Conservation (phyloP, 2,797 vertebrate genomes). For the Clarias laeviceps region DNA sequence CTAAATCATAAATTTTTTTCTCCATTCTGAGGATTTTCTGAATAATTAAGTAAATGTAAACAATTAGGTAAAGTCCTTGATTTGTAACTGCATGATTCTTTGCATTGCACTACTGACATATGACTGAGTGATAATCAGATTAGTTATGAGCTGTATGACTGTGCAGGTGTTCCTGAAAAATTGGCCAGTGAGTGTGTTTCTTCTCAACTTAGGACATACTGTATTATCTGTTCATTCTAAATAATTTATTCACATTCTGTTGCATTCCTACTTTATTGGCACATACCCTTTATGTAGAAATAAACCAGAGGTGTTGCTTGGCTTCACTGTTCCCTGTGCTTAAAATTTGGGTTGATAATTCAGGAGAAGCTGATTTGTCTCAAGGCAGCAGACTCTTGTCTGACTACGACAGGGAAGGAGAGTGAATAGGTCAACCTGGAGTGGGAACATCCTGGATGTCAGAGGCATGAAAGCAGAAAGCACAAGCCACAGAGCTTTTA, state of each 20-base stretch:
- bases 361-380: slow-evolving; percentile 16
- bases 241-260: not conserved
- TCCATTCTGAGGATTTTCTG: no score
- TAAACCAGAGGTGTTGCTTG: not conserved
- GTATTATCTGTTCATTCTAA: not conserved
- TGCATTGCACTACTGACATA: not conserved
- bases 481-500: slow-evolving; percentile 56
- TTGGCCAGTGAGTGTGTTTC: not conserved
- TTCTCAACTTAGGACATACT: no score
- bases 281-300: not conserved
- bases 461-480: slow-evolving; percentile 52
- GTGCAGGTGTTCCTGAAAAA: not conserved
- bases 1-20: no score
- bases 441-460: slow-evolving; percentile 31
- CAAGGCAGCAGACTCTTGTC: slow-evolving; percentile 27
- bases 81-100: not conserved
- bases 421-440: slow-evolving; percentile 48
- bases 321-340: not conserved
- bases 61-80: no score
- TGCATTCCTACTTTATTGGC: not conserved
- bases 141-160: not conserved
- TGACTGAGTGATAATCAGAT: not conserved
- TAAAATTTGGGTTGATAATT: not conserved
- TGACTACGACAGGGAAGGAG: slow-evolving; percentile 44
- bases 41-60: no score